Conservation (phyloP, 2,113 vertebrate genomes). For the Corythornis vintsioides region DNA sequence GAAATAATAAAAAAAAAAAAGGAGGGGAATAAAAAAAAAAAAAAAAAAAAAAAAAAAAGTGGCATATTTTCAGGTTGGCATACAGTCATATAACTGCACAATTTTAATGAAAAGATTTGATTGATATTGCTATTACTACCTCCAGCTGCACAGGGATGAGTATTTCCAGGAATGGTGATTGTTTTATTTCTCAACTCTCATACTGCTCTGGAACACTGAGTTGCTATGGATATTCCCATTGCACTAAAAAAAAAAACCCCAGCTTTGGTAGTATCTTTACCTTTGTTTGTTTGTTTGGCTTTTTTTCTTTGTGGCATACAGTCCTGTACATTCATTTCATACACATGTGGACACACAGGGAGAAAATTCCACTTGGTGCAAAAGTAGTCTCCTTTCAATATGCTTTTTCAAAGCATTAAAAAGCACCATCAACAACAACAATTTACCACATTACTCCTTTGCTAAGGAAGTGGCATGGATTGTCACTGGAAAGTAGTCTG, state of each 20-base stretch:
- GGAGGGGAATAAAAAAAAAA: too few species aligned
- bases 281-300: background rate
- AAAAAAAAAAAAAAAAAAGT: too few species aligned
- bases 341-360: background rate
- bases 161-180: background rate
- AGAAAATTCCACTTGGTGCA: background rate
- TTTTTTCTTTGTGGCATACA: background rate
- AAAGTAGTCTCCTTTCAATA: background rate
- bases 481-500: background rate
- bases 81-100: background rate
- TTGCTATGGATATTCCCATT: background rate
- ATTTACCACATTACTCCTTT: background rate
- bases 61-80: background rate
- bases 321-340: background rate
- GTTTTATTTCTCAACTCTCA: background rate
- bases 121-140: background rate
- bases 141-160: background rate
- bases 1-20: too few species aligned
- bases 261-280: background rate
- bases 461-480: background rate
- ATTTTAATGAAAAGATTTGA: background rate
- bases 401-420: background rate
- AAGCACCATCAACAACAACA: background rate
- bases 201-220: background rate
- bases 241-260: background rate